Percentiles rank a stretch among this genome's conserved stretches.
These are phyloP conservation scores for Orchestia grillus DNA, from an alignment of 1,140 invertebrate species.

Conservation along the genomic window DNA sequence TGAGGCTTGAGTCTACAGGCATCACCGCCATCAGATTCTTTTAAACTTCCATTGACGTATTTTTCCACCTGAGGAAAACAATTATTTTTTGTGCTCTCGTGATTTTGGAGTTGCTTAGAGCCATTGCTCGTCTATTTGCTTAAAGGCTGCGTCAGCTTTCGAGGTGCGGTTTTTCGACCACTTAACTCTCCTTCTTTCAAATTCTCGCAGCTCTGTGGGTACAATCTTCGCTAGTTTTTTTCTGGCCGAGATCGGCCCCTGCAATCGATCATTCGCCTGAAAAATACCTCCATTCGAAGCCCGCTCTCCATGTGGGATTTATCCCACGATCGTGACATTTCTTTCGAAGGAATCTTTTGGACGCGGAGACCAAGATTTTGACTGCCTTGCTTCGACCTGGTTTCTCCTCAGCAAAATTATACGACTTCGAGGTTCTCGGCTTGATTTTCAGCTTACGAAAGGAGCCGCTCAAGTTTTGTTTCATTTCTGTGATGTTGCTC, in stretches of 20 bases:
- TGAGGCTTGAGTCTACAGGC: neutral
- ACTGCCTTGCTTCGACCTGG: neutral
- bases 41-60: neutral
- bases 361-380: neutral
- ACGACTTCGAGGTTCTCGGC: neutral
- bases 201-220: neutral
- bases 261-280: neutral
- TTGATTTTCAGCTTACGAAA: neutral
- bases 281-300: neutral
- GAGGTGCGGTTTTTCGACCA: neutral
- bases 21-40: neutral
- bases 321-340: conserved; percentile 7
- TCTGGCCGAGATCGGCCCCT: neutral
- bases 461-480: neutral
- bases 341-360: neutral
- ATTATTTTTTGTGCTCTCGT: neutral
- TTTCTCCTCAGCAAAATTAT: neutral
- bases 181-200: neutral
- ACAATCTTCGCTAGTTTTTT: neutral
- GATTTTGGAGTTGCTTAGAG: neutral
- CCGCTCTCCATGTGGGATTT: neutral
- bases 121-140: neutral
- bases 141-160: neutral
- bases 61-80: neutral
- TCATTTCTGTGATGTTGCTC: neutral